Conservation (phyloP, 2,888 invertebrate species). For the Sipha maydis region DNA sequence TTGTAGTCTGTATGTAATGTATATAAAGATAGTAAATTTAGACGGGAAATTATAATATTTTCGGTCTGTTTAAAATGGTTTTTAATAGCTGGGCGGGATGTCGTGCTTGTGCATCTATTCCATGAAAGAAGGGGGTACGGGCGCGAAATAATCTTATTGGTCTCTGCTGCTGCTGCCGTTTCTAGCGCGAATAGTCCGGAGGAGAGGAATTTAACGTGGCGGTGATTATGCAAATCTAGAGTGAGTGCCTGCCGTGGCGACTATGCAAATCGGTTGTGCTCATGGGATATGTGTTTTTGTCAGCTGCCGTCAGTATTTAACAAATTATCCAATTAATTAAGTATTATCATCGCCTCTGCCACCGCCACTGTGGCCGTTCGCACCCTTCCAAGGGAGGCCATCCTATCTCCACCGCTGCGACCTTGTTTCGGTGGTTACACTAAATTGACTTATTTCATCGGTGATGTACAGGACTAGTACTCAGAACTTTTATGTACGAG, state of each 20-base stretch:
- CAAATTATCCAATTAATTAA: slow-evolving; percentile 65
- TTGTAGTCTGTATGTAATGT: background rate
- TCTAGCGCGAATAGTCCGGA: slow-evolving; percentile 19
- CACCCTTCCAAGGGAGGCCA: background rate
- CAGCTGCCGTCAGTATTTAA: slow-evolving; percentile 64
- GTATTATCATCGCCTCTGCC: slow-evolving; percentile 62
- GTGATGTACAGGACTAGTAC: background rate
- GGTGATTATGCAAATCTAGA: slow-evolving; percentile 60
- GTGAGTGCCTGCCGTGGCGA: slow-evolving; percentile 41
- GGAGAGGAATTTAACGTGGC: slow-evolving; percentile 47
- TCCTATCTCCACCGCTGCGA: background rate
- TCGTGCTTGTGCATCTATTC: slow-evolving; percentile 5
- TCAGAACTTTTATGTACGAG: background rate
- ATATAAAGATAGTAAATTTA: background rate
- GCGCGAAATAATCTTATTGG: slow-evolving; percentile 54
- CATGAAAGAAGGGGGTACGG: slow-evolving; percentile 38
- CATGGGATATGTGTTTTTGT: slow-evolving; percentile 59
- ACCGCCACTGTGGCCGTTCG: slow-evolving; percentile 3
- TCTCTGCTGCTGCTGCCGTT: slow-evolving; percentile 7
- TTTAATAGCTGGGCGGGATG: slow-evolving; percentile 59
- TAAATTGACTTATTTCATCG: background rate
- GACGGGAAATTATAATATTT: slow-evolving; percentile 53
- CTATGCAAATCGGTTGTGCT: slow-evolving; percentile 56
- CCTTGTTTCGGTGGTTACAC: background rate
- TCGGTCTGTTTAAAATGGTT: slow-evolving; percentile 60